These are phyloP conservation scores for Amphibalanus amphitrite DNA, from an alignment of 1,140 invertebrate species.

Conservation along the genomic window DNA sequence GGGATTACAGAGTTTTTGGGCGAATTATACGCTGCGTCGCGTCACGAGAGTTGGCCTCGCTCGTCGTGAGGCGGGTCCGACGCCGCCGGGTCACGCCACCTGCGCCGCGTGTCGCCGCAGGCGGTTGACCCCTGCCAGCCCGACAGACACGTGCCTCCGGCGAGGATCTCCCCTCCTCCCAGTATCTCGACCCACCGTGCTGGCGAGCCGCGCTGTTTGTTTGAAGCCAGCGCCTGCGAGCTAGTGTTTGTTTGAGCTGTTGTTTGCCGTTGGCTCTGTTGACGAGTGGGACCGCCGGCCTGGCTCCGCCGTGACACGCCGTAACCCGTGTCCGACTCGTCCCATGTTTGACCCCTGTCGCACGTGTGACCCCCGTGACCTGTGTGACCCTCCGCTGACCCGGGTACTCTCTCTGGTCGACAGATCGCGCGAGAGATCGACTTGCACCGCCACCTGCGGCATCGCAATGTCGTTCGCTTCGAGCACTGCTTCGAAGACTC, in stretches of 20 bases:
- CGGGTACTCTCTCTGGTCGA: constrained; percentile 10
- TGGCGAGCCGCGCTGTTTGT: background rate
- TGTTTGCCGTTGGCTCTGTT: background rate
- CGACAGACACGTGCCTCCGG: background rate
- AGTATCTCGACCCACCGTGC: background rate
- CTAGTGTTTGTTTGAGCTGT: background rate
- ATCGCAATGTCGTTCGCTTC: constrained; percentile 43
- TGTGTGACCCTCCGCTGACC: background rate
- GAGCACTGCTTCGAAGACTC: constrained; percentile 43
- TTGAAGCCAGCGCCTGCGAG: background rate
- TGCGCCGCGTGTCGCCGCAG: no score
- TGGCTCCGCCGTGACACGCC: no score
- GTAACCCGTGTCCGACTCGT: no score
- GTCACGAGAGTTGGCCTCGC: background rate
- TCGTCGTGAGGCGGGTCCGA: no score
- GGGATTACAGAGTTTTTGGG: no score
- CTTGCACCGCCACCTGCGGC: constrained; percentile 37
- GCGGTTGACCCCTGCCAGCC: no score
- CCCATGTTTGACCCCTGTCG: no score
- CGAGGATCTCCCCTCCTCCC: background rate
- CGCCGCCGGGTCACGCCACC: no score
- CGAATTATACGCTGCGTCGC: no score
- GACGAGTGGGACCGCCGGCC: background rate
- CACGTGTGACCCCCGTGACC: background rate
- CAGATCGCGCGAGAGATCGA: constrained; percentile 44